A percentile compares a stretch with the other conserved stretches of the same genome.
Conservation (phyloP, 2,113 vertebrate genomes). For the Polypterus bichir region DNA sequence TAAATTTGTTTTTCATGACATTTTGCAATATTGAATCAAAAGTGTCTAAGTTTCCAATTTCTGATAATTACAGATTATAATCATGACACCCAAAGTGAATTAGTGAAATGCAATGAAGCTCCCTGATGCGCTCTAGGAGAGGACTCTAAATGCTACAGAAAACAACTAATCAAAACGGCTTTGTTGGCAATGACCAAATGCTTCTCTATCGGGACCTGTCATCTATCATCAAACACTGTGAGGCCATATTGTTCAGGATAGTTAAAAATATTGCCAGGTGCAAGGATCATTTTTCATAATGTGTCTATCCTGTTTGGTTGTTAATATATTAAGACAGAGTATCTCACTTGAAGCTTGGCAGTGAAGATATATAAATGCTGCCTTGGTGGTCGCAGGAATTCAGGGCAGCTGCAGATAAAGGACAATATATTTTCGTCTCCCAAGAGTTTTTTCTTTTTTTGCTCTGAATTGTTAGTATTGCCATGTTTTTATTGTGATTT, state of each 20-base stretch:
- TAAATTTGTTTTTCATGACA: too few relatives aligned
- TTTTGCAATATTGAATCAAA: too few relatives aligned
- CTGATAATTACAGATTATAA: too few relatives aligned
- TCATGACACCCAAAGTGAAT: too few relatives aligned
- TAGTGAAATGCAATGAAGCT: too few relatives aligned
- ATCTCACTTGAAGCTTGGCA: constrained; percentile 22
- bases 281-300: constrained; percentile 23
- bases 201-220: constrained; percentile 23
- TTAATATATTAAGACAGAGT: constrained; percentile 38
- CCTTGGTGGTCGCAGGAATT: constrained; percentile 10
- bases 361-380: constrained; percentile 27
- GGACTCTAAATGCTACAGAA: not conserved
- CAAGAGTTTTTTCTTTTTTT: constrained; percentile 8
- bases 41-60: too few relatives aligned
- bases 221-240: constrained; percentile 7
- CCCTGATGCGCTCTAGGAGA: not conserved
- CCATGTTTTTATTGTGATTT: not conserved
- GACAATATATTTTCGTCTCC: constrained; percentile 6
- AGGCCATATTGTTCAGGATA: constrained; percentile 23
- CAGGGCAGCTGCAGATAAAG: constrained; percentile 8
- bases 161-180: constrained; percentile 1
- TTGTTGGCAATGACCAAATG: constrained; percentile 3
- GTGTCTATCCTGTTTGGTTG: constrained; percentile 29
- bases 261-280: constrained; percentile 22
- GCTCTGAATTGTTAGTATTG: not conserved